These are phyloP conservation scores for Trachelus stipa DNA, from an alignment of 2,888 invertebrate genomes.

Conservation along the genomic window DNA sequence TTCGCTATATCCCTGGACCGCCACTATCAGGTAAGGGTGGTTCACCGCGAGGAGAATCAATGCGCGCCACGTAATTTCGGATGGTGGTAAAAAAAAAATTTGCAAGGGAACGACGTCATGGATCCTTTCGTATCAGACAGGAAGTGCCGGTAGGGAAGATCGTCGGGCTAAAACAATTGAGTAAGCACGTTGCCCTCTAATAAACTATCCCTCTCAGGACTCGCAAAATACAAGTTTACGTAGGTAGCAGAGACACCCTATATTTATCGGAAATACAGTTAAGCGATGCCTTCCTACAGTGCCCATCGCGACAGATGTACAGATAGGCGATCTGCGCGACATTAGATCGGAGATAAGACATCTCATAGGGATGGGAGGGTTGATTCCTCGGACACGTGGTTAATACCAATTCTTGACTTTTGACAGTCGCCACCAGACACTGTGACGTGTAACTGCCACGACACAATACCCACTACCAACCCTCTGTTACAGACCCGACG, in stretches of 20 bases:
- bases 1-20: conserved; percentile 10
- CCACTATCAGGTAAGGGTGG: conserved; percentile 21
- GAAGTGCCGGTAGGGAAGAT: background rate
- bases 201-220: background rate
- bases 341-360: conserved; percentile 30
- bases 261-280: background rate
- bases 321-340: conserved; percentile 18
- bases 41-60: conserved; percentile 31
- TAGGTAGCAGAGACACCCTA: background rate
- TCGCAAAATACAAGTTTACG: background rate
- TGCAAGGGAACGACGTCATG: background rate
- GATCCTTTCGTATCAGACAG: background rate
- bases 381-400: conserved; percentile 11
- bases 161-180: background rate
- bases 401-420: conserved; percentile 32
- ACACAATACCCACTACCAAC: background rate
- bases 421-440: conserved; percentile 21
- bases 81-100: background rate
- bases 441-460: background rate
- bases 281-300: background rate
- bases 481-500: background rate
- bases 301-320: conserved; percentile 29
- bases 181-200: background rate
- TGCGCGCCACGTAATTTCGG: conserved; percentile 4
- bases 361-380: conserved; percentile 7